A percentile compares a stretch with the other conserved stretches of the same genome.
These are phyloP conservation scores for Pseudorectes ferrugineus DNA, from an alignment of 2,113 vertebrate species.

Conservation along the genomic window DNA sequence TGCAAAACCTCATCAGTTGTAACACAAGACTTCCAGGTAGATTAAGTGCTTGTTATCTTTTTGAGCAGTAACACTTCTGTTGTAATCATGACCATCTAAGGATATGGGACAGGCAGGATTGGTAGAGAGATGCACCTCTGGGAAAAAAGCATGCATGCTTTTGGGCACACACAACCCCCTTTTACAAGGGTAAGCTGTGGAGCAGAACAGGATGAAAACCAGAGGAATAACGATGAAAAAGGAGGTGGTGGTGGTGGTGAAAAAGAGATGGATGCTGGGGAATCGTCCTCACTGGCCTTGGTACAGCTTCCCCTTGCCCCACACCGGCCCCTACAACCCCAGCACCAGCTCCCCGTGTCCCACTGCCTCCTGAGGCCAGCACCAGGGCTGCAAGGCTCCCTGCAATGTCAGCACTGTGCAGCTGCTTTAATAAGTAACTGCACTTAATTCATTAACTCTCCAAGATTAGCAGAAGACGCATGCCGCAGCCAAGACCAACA, in stretches of 20 bases:
- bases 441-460: slow-evolving; percentile 41
- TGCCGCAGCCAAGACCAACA: not conserved
- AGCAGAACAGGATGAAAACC: not conserved
- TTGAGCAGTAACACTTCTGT: not conserved
- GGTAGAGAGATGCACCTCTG: not conserved
- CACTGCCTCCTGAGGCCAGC: not conserved
- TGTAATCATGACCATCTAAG: not conserved
- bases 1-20: not conserved
- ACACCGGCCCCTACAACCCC: not conserved
- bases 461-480: not conserved
- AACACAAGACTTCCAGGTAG: not conserved
- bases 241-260: too few relatives aligned
- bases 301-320: not conserved
- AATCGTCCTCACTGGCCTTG: not conserved
- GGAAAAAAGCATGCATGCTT: not conserved
- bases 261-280: not conserved
- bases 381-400: not conserved
- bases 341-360: not conserved
- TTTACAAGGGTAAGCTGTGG: not conserved
- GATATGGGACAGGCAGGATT: not conserved
- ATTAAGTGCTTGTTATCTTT: not conserved
- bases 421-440: not conserved
- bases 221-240: not conserved
- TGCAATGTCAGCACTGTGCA: not conserved
- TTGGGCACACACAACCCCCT: not conserved